A percentile compares a stretch with the other conserved stretches of the same genome.
Evolutionary conservation across 2,797 vertebrate species (phyloP).

Genomic region (Silurus aristotelis): DNA sequence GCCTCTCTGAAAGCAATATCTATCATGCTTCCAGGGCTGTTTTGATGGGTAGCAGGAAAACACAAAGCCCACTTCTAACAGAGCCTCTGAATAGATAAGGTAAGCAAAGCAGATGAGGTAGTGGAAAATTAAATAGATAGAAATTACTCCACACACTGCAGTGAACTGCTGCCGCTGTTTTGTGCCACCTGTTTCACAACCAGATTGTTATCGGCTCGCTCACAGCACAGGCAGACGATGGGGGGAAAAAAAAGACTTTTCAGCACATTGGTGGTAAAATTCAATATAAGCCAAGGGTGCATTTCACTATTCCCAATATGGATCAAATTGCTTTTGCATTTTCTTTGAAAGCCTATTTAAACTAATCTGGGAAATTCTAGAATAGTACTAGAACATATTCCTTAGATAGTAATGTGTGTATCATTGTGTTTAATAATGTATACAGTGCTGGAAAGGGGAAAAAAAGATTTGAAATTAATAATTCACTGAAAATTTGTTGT

Average conservation of each 20-base stretch:
- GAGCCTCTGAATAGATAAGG: conserved; percentile 8
- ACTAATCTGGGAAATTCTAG: not conserved
- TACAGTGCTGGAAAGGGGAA: not conserved
- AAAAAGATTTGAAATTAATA: no score
- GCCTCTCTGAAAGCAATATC: conserved; percentile 14
- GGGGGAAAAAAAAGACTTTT: not conserved
- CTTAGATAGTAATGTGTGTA: not conserved
- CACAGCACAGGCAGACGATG: not conserved
- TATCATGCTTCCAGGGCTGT: conserved; percentile 9
- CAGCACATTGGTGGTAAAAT: not conserved
- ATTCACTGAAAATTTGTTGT: not conserved
- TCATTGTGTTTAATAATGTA: not conserved
- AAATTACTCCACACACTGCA: conserved; percentile 16
- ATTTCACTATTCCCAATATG: not conserved
- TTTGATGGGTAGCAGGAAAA: conserved; percentile 30
- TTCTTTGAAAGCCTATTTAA: not conserved
- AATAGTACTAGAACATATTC: no score
- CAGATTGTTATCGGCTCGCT: conserved; percentile 8
- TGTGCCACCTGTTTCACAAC: conserved; percentile 16
- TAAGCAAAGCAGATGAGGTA: conserved; percentile 35
- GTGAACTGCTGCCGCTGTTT: conserved; percentile 1
- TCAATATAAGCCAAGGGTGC: not conserved
- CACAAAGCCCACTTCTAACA: conserved; percentile 3
- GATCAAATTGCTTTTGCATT: not conserved
- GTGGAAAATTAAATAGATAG: conserved; percentile 42